Evolutionary conservation across 2,113 vertebrate genomes (phyloP).

Genomic region (Microcebus lehilahytsara): DNA sequence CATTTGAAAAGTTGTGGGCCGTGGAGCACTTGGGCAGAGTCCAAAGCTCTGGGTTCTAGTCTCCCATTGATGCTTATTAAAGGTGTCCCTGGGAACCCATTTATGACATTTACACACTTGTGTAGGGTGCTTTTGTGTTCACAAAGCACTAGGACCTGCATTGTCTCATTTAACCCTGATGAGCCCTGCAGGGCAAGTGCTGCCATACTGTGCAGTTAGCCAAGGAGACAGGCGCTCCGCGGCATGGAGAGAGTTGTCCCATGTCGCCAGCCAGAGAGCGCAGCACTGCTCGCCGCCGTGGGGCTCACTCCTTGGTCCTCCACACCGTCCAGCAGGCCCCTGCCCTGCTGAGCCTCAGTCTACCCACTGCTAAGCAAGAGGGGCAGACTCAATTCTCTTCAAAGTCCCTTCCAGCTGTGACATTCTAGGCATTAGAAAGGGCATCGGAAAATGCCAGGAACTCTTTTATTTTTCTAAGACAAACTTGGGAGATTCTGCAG

Average conservation of each 20-base stretch:
- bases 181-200: not conserved
- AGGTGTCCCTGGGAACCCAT: not conserved
- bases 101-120: not conserved
- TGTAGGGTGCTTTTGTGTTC: not conserved
- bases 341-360: not conserved
- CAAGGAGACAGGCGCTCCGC: not conserved
- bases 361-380: not conserved
- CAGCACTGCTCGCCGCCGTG: fast-evolving
- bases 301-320: not conserved
- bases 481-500: not conserved
- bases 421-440: not conserved
- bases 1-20: not conserved
- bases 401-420: not conserved
- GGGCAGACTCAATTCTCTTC: not conserved
- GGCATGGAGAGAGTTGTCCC: not conserved
- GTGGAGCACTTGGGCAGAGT: not conserved
- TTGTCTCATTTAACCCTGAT: not conserved
- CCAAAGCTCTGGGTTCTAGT: not conserved
- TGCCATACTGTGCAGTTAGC: not conserved
- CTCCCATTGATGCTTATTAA: not conserved
- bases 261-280: not conserved
- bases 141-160: not conserved
- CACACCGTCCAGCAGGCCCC: not conserved
- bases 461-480: not conserved
- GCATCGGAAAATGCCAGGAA: not conserved